phyloP scores from a whole-genome alignment of 2,797 vertebrate species.

The Clarias laeviceps region DNA sequence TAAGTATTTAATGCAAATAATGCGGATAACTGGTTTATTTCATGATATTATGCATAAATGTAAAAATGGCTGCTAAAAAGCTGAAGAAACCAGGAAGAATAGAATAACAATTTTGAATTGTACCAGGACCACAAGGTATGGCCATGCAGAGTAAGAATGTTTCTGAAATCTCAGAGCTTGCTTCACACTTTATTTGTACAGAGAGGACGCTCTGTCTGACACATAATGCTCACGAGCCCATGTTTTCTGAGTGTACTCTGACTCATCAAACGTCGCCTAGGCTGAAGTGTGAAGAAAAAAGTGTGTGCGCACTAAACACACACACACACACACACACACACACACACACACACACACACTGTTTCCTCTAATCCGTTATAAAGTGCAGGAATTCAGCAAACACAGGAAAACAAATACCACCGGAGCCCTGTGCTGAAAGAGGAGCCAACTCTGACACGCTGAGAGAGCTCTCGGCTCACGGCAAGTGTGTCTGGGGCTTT shows the following conservation, averaged over 20 bases:
- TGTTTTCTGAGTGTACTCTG: constrained; percentile 24
- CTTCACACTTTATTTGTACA: background rate
- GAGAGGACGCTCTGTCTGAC: background rate
- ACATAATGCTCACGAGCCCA: constrained; percentile 3
- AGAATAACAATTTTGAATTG: background rate
- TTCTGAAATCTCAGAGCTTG: background rate
- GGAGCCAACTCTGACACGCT: constrained; percentile 75
- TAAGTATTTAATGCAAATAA: background rate
- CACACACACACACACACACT: constrained; percentile 33
- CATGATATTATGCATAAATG: background rate
- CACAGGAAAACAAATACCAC: constrained; percentile 68
- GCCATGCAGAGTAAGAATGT: background rate
- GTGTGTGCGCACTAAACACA: constrained; percentile 3
- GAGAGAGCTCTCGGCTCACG: constrained; percentile 70
- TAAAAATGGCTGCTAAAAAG: background rate
- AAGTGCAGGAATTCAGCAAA: constrained; percentile 67
- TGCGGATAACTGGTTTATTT: no score
- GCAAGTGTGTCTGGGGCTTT: constrained; percentile 64
- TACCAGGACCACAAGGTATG: background rate
- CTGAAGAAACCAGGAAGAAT: background rate
- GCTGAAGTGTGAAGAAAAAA: constrained; percentile 12
- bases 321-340: constrained; percentile 18
- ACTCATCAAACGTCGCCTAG: constrained; percentile 30
- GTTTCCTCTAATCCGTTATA: constrained; percentile 68
- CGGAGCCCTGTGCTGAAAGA: constrained; percentile 68